A percentile compares a stretch with the other conserved stretches of the same genome.
Conservation (phyloP, 2,113 vertebrate genomes). For the Amazona vittata region DNA sequence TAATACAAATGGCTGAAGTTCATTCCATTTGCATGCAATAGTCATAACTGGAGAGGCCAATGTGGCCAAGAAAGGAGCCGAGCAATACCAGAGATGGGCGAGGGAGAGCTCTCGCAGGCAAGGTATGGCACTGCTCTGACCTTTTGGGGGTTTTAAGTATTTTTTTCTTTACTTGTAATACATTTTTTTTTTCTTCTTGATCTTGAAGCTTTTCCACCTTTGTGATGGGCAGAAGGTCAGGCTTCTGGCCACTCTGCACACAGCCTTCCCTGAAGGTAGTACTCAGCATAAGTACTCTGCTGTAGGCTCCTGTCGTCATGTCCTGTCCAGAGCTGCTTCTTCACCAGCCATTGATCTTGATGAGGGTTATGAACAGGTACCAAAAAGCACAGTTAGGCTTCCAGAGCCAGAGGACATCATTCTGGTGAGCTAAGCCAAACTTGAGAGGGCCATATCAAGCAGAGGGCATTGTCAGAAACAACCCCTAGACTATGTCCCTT, state of each 20-base stretch:
- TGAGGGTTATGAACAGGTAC: neutral
- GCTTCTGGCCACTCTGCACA: neutral
- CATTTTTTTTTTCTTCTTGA: neutral
- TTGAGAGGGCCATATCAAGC: neutral
- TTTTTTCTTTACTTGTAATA: neutral
- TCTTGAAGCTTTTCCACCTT: neutral
- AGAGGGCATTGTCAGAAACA: neutral
- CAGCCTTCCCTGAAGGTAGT: neutral
- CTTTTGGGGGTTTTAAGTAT: neutral
- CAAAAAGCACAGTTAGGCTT: neutral
- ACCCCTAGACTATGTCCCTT: neutral
- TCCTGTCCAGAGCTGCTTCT: neutral
- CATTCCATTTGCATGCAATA: constrained; percentile 31
- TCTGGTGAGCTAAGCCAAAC: neutral
- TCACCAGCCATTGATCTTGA: neutral
- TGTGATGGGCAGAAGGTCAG: neutral
- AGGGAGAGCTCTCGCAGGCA: neutral
- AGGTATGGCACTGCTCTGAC: neutral
- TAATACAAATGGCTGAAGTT: constrained; percentile 32
- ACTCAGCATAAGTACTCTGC: neutral
- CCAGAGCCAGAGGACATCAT: neutral
- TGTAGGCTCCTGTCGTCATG: neutral
- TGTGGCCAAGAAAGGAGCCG: neutral
- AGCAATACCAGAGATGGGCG: neutral
- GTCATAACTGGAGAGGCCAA: constrained; percentile 9